Conservation (phyloP, 1,140 invertebrate species). For the Triops longicaudatus region DNA sequence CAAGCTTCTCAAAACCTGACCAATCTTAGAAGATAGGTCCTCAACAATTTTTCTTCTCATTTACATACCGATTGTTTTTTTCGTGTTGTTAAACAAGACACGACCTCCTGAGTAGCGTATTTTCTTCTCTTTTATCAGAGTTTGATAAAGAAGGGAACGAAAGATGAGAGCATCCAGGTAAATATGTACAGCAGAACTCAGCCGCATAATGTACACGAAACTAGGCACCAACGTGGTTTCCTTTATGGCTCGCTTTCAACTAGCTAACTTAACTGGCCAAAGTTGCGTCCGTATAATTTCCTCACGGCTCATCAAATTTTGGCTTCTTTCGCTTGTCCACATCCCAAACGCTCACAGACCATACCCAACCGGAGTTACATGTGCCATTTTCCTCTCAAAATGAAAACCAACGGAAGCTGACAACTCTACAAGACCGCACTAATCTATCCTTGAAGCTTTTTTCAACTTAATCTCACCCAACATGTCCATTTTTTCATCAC, state of each 20-base stretch:
- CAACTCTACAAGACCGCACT: not conserved
- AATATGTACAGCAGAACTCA: not conserved
- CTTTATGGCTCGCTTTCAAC: not conserved
- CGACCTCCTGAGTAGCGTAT: not conserved
- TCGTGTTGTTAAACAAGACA: not conserved
- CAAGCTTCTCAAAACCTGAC: not conserved
- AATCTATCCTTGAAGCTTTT: not conserved
- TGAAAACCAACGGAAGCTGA: not conserved
- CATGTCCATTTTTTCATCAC: too few relatives aligned
- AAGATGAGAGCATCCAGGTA: too few relatives aligned
- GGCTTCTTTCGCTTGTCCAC: too few relatives aligned
- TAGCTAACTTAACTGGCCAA: not conserved
- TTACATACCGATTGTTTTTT: not conserved
- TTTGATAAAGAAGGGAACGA: too few relatives aligned
- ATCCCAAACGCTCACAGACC: not conserved
- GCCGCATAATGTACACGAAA: not conserved
- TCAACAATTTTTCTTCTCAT: constrained; percentile 5
- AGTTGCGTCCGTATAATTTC: not conserved
- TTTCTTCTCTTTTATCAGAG: too few relatives aligned
- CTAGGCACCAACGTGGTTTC: not conserved
- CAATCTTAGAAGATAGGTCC: not conserved
- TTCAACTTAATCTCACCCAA: not conserved
- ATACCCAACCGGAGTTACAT: not conserved
- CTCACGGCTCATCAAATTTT: not conserved
- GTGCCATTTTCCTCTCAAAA: not conserved